Conservation (phyloP, 2,113 vertebrate species). For the Pterocles burchelli region DNA sequence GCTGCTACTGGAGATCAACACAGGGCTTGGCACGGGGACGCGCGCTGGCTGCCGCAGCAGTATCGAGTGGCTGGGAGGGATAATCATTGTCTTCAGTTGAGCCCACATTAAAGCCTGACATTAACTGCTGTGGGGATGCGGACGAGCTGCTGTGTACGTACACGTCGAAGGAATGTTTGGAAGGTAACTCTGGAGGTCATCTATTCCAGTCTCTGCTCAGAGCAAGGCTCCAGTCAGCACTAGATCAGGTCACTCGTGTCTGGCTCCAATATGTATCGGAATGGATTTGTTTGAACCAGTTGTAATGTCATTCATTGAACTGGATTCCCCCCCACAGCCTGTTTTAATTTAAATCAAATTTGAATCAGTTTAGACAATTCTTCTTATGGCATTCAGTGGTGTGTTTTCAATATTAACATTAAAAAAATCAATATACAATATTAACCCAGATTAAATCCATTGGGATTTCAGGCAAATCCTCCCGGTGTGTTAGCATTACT, state of each 20-base stretch:
- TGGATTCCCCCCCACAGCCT: neutral
- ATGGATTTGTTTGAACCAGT: neutral
- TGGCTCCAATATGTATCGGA: rapidly evolving
- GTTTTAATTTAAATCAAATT: neutral
- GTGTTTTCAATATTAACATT: neutral
- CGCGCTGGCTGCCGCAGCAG: neutral
- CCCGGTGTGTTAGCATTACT: conserved; percentile 93
- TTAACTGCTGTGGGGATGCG: neutral
- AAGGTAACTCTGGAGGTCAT: neutral
- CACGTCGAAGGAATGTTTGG: neutral
- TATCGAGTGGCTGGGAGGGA: neutral
- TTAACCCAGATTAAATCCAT: neutral
- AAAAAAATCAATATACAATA: too few species aligned
- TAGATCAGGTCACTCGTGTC: neutral
- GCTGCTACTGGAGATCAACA: neutral
- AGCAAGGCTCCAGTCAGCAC: neutral
- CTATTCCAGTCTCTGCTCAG: neutral
- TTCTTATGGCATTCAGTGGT: neutral
- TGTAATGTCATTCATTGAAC: neutral
- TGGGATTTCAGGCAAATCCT: conserved; percentile 85
- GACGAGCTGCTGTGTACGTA: neutral
- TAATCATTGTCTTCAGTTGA: neutral
- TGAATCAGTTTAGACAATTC: neutral
- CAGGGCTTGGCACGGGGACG: neutral
- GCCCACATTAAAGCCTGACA: neutral